Percentiles rank a stretch among this genome's conserved stretches.
Evolutionary conservation across 2,797 vertebrate species (phyloP).

Genomic region (Manis javanica): DNA sequence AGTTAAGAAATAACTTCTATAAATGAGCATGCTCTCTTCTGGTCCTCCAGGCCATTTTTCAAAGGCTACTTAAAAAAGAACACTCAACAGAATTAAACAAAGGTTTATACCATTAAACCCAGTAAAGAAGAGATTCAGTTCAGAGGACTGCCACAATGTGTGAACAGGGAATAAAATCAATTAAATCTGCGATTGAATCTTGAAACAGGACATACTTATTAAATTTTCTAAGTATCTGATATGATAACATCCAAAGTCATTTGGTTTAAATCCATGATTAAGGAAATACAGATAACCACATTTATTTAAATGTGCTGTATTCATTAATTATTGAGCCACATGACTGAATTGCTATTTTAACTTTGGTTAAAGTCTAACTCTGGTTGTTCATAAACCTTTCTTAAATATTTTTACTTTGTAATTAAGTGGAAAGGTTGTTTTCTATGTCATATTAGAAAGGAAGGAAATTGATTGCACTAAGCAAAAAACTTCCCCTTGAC

Average conservation of each 20-base stretch:
- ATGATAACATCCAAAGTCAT: background rate
- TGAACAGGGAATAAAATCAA: background rate
- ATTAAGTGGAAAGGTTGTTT: constrained; percentile 58
- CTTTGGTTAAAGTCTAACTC: constrained; percentile 68
- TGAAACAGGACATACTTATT: constrained; percentile 2
- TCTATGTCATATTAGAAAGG: constrained; percentile 55
- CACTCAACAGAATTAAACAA: background rate
- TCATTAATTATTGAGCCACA: constrained; percentile 55
- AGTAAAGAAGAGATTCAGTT: background rate
- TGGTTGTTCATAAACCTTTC: constrained; percentile 31
- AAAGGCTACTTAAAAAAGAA: background rate
- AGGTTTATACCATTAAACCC: background rate
- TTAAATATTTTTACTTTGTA: constrained; percentile 59
- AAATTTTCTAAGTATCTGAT: background rate
- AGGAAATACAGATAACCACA: background rate
- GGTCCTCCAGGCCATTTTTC: background rate
- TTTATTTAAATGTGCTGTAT: constrained; percentile 49
- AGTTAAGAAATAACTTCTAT: constrained; percentile 25
- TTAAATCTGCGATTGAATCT: constrained; percentile 10
- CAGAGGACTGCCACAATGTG: background rate
- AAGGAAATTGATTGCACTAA: constrained; percentile 38
- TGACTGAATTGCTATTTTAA: constrained; percentile 41
- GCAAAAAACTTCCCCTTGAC: background rate
- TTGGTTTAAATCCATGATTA: constrained; percentile 50
- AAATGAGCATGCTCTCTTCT: background rate